Evolutionary conservation across 1,140 invertebrate species (phyloP).

Genomic region (Papilio aristodemus): DNA sequence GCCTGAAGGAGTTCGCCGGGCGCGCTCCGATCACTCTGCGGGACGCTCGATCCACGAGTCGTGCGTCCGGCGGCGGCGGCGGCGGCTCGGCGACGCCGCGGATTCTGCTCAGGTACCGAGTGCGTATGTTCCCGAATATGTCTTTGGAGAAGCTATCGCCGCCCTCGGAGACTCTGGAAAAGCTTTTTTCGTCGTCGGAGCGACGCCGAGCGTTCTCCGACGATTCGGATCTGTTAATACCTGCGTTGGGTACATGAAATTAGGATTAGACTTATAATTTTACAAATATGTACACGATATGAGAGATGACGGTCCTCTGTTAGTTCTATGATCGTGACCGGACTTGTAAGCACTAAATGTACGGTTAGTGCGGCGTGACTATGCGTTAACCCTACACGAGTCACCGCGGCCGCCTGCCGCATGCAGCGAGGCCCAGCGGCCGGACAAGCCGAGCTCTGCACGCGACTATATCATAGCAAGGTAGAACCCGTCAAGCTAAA

Average conservation of each 20-base stretch:
- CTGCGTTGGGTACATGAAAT: constrained; percentile 73
- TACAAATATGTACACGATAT: constrained; percentile 48
- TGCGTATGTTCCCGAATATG: constrained; percentile 69
- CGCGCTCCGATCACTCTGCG: constrained; percentile 49
- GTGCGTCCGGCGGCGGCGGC: constrained; percentile 47
- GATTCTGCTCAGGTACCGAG: constrained; percentile 71
- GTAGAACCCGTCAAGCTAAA: background rate
- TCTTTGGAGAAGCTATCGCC: constrained; percentile 38
- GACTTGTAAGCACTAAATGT: constrained; percentile 62
- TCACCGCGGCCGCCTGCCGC: background rate
- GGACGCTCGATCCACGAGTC: constrained; percentile 68
- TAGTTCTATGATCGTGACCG: constrained; percentile 57
- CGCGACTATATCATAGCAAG: background rate
- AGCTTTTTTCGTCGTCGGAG: constrained; percentile 56
- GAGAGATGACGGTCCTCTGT: constrained; percentile 46
- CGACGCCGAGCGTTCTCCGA: constrained; percentile 59
- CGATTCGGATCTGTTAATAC: constrained; percentile 67
- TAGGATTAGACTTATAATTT: constrained; percentile 60
- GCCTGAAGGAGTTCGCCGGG: constrained; percentile 41
- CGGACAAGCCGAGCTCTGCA: background rate
- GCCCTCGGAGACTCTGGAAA: constrained; percentile 32
- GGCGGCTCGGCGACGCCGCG: constrained; percentile 60
- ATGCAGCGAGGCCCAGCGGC: background rate
- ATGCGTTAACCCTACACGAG: constrained; percentile 51
- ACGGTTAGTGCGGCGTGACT: constrained; percentile 67